Evolutionary conservation across 2,888 invertebrate genomes (phyloP), one percentile per base, ranked within the genome.

Genomic region (Hololepta plana): DNA sequence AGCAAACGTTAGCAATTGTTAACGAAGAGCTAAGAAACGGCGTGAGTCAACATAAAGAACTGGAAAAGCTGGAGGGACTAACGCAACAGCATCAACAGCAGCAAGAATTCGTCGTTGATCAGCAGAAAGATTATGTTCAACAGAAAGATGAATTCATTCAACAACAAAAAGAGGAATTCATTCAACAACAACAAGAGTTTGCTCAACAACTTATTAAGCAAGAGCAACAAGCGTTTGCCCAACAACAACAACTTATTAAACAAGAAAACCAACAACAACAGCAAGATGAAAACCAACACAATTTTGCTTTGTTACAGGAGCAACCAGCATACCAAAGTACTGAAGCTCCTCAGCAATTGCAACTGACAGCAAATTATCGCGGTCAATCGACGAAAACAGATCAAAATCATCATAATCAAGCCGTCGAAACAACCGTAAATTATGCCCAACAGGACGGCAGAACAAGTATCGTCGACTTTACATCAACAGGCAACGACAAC

Each of bases 121-220:
- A 30, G 16, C 13, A 27, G 15, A 25, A 33, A 23, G 28, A 31
- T 14, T n/a, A 26, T 3, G 12, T 16, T 12, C 26, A 32, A 21
- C 23, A 28, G 23, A 23, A 26, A 28, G 10, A n/a, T 8, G 23
- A 15, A 19, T 12, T 12, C 6, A 7, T 30, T n/a, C 28, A 38
- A 20, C 33, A 33, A n/a, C 21, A 12, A 17, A 32, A 35, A 31
- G 8, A 23, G 3, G 13, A 30, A 9, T 8, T 26, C n/a, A 12
- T 31, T 13, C 26, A 32, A 23, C 30, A 31, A 25, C 24, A 27
- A 25, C 23, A 27, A 27, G 12, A 23, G 14, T 6, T 11, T 10
- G 14, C 10, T 11, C 11, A 23, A 12, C 25, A 25, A 25, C 15
- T 8, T 17, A 17, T 17, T 17, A 12, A 12, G 12, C 23, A 12